phyloP scores from a whole-genome alignment of 2,797 vertebrate species.

The Danio jaintianensis region DNA sequence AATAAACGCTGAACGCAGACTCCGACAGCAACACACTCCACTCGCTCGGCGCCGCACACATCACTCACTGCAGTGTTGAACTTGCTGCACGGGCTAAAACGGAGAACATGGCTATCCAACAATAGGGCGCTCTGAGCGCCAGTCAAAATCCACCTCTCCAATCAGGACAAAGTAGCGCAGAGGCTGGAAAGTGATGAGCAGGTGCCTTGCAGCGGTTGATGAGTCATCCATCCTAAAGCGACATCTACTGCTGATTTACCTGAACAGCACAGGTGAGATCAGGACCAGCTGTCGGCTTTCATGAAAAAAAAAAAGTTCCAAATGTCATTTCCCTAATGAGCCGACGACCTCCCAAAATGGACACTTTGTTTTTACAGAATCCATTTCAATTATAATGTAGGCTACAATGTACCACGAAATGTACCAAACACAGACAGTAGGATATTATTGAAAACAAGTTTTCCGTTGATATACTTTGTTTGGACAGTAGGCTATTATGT shows the following conservation, averaged over 20 bases:
- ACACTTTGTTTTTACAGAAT: no score
- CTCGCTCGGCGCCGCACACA: background rate
- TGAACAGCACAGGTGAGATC: background rate
- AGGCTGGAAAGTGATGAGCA: background rate
- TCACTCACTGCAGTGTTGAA: background rate
- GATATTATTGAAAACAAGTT: no score
- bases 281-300: background rate
- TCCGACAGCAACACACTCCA: background rate
- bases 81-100: background rate
- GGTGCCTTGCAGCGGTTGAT: conserved; percentile 8
- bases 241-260: conserved; percentile 17
- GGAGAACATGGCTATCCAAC: conserved; percentile 17
- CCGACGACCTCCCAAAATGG: no score
- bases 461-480: no score
- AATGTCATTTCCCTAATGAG: no score
- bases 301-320: no score
- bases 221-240: conserved; percentile 24
- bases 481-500: no score
- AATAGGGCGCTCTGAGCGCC: background rate
- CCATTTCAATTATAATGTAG: no score
- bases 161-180: conserved; percentile 23
- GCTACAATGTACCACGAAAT: no score
- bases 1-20: background rate
- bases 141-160: conserved; percentile 5
- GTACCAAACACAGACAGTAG: no score